phyloP scores from a whole-genome alignment of 2,888 invertebrate species.

The Synanthedon vespiformis region DNA sequence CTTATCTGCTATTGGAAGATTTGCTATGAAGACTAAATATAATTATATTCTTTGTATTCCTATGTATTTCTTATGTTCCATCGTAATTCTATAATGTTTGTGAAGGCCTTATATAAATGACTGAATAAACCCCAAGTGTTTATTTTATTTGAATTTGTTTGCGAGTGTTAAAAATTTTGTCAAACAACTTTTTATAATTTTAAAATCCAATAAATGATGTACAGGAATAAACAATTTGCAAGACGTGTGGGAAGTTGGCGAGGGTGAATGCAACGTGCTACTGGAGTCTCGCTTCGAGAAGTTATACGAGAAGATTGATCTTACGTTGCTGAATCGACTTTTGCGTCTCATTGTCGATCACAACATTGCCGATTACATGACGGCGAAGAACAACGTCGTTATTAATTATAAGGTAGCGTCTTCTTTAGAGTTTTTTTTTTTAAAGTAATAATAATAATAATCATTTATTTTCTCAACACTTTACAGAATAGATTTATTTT shows the following conservation, averaged over 20 bases:
- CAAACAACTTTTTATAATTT: neutral
- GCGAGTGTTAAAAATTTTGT: neutral
- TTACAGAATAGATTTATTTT: no score
- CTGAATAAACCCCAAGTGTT: no score
- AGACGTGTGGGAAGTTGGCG: slow-evolving; percentile 99
- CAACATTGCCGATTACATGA: slow-evolving; percentile 99
- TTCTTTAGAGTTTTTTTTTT: neutral
- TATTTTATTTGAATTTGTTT: neutral
- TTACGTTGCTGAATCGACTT: slow-evolving; percentile 95
- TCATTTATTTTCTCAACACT: no score
- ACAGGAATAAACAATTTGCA: slow-evolving; percentile 93
- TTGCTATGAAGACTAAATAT: no score
- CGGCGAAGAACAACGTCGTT: slow-evolving; percentile 99
- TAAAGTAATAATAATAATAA: no score
- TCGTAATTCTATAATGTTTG: no score
- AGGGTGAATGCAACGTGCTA: slow-evolving; percentile 98
- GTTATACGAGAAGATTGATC: slow-evolving; percentile 99
- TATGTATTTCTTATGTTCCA: no score
- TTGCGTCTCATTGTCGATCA: slow-evolving; percentile 98
- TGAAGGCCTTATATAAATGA: no score
- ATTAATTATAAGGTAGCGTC: slow-evolving; percentile 91
- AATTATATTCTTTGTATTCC: no score
- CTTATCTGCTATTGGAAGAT: slow-evolving; percentile 3
- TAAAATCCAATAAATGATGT: neutral
- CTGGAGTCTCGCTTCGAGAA: slow-evolving; percentile 98